Base-by-base conservation (phyloP, 2,113 vertebrate species). In the Acrocephalus arundinaceus region DNA sequence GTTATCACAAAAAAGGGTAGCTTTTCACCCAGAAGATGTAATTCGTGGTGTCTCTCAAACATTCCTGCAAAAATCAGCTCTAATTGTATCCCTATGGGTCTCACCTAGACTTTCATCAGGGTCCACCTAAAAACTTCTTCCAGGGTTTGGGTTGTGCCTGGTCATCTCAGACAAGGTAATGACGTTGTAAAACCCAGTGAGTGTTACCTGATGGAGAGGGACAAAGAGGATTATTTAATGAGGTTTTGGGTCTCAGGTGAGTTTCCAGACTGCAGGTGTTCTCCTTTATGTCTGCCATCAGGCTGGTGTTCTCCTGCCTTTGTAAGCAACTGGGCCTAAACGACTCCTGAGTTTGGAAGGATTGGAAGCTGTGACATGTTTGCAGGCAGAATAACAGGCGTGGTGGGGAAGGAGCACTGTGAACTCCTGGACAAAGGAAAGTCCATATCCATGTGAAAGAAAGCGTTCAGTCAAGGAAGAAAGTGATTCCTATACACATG, bases 201-300 rank as follows among this genome's bases (percentile, higher is more conserved):
- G 90, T 90, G 75, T 58, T 91, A 39, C 65, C 78, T 54, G 59
- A 86, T 54, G 76, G 55, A 83, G 59, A 62, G n/a, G 59, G 72
- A 70, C 33, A 51, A 46, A 73, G n/a, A 71, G 79, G 59, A 80
- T 88, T 88, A 70, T 79, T 89, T 85, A 91, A 89, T 46, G 77
- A 89, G 58, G 91, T 85, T 49, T 3, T 85, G 0, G 35, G 57
- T 82, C 73, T 95, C 87, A 82, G 58, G 9, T 72, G 91, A 91
- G 49, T 82, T 93, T 79, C 70, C 46, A 85, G 43, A 45, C 21
- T 79, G 52, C 84, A 93, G 89, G 78, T 94, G 80, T 46, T 93
- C 84, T 68, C 27, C 72, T 63, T 74, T 48, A 67, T 31, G 25
- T 55, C 57, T 92, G 52, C 86, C 75, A 86, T 55, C 27, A 72